Percentiles rank a stretch among this genome's conserved stretches.
phyloP scores from a whole-genome alignment of 2,888 invertebrate genomes.

The Synanthedon andrenaeformis region DNA sequence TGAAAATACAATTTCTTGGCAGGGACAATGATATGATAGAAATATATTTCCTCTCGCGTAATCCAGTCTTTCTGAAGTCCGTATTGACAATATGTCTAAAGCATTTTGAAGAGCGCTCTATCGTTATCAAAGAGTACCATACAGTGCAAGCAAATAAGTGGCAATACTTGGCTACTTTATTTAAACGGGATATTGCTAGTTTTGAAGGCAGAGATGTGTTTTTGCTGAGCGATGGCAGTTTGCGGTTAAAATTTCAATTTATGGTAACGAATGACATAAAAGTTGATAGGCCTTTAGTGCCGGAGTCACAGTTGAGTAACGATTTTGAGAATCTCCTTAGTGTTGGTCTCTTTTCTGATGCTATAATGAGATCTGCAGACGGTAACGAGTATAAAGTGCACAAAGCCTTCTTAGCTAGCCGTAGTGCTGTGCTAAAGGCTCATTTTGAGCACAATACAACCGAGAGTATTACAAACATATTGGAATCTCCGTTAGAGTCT shows the following conservation, averaged over 20 bases:
- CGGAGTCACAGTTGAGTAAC: slow-evolving; percentile 44
- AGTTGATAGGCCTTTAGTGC: slow-evolving; percentile 35
- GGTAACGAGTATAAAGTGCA: slow-evolving; percentile 50
- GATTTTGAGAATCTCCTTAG: slow-evolving; percentile 52
- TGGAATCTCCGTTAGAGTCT: slow-evolving; percentile 49
- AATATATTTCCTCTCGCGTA: slow-evolving; percentile 49
- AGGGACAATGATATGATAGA: slow-evolving; percentile 54
- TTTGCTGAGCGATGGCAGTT: slow-evolving; percentile 47
- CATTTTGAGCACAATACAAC: slow-evolving; percentile 59
- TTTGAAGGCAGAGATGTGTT: slow-evolving; percentile 42
- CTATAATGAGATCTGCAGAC: slow-evolving; percentile 51
- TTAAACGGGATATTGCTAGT: slow-evolving; percentile 45
- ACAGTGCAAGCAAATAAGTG: slow-evolving; percentile 56
- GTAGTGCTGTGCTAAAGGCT: slow-evolving; percentile 55
- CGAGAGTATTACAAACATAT: slow-evolving; percentile 47
- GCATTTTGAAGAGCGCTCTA: slow-evolving; percentile 53
- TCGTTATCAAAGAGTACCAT: slow-evolving; percentile 53
- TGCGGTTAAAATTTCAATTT: slow-evolving; percentile 53
- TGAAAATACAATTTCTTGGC: slow-evolving; percentile 57
- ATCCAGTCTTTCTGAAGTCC: slow-evolving; percentile 48
- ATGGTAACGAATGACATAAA: slow-evolving; percentile 54
- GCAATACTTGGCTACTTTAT: slow-evolving; percentile 55
- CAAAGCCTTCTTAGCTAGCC: slow-evolving; percentile 51
- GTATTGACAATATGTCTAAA: slow-evolving; percentile 50
- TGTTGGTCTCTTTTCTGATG: slow-evolving; percentile 50